Evolutionary conservation across 2,113 vertebrate species (phyloP).

Genomic region (Phyllostomus discolor): DNA sequence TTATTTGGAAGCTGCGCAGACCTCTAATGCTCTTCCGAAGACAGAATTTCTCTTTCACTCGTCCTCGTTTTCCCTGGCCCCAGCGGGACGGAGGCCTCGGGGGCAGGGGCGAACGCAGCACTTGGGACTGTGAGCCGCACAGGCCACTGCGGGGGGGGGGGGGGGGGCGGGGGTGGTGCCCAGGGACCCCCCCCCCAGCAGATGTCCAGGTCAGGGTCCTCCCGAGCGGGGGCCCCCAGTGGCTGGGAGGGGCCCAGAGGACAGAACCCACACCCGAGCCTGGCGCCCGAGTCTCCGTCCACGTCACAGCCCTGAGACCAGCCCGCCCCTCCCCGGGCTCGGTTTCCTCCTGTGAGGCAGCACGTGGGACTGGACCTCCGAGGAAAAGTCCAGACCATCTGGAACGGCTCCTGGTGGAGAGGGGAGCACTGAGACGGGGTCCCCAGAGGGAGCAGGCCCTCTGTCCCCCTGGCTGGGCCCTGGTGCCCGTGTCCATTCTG

Average conservation of each 20-base stretch:
- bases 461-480: not conserved
- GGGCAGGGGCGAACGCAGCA: not conserved
- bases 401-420: not conserved
- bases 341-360: not conserved
- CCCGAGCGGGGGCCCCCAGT: not conserved
- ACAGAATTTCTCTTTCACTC: slow-evolving; percentile 64
- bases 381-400: not conserved
- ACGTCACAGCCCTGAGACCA: not conserved
- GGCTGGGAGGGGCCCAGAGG: not conserved
- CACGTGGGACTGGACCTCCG: not conserved
- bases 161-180: not conserved
- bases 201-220: not conserved
- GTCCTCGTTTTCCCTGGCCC: slow-evolving; percentile 56
- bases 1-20: slow-evolving; percentile 60
- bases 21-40: slow-evolving; percentile 59
- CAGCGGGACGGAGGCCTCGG: not conserved
- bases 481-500: not conserved
- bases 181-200: no score
- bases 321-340: not conserved
- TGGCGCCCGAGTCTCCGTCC: not conserved
- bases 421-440: not conserved
- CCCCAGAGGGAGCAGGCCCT: not conserved
- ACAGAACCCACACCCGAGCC: not conserved
- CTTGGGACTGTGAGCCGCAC: not conserved
- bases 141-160: rapidly evolving